These are phyloP conservation scores for Crotalus tigris DNA, from an alignment of 2,113 vertebrate species.

Conservation along the genomic window DNA sequence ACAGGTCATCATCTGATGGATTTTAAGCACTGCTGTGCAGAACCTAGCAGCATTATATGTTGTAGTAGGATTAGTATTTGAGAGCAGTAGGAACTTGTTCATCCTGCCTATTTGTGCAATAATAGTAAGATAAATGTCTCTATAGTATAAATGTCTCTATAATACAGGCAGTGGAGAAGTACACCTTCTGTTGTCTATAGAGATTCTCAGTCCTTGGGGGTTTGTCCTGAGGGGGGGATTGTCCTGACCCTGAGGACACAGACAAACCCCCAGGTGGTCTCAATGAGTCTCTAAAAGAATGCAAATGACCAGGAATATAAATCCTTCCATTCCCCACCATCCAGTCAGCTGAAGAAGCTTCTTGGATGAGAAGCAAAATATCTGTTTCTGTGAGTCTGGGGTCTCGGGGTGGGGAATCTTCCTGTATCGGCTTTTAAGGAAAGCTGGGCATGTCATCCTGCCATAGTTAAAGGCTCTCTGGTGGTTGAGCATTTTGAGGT, in stretches of 20 bases:
- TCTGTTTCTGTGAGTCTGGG: not conserved
- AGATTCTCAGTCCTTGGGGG: not conserved
- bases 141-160: not conserved
- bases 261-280: not conserved
- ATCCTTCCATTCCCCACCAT: no score
- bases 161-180: not conserved
- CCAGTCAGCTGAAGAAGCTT: no score
- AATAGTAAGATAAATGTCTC: not conserved
- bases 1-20: not conserved
- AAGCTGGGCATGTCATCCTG: not conserved
- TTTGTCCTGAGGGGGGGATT: not conserved
- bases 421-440: not conserved
- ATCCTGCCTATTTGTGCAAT: not conserved
- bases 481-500: not conserved
- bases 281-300: no score
- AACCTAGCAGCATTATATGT: no score
- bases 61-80: not conserved
- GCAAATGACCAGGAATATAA: no score
- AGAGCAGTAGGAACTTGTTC: not conserved
- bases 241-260: not conserved
- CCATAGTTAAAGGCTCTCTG: not conserved
- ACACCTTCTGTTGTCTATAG: not conserved
- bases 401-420: not conserved
- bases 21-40: not conserved
- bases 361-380: no score